phyloP scores from a whole-genome alignment of 2,113 vertebrate genomes.

The Archocentrus centrarchus region DNA sequence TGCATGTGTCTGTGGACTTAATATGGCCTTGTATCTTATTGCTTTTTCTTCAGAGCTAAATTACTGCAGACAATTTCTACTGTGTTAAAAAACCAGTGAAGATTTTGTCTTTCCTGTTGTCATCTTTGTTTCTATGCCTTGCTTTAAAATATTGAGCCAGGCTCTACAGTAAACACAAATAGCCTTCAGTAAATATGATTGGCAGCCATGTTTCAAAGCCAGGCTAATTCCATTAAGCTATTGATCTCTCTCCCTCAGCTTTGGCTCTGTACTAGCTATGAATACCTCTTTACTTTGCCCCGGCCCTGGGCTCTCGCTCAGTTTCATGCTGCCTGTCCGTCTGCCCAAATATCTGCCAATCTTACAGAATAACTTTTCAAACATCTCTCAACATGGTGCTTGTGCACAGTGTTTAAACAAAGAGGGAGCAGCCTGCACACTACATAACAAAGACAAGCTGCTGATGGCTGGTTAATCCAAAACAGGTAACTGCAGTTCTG shows the following conservation, averaged over 20 bases:
- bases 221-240: slow-evolving; percentile 85
- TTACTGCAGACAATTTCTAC: slow-evolving; percentile 53
- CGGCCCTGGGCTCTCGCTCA: slow-evolving; percentile 47
- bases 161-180: slow-evolving; percentile 68
- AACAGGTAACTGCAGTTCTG: slow-evolving; percentile 23
- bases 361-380: slow-evolving; percentile 62
- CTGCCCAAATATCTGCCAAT: slow-evolving; percentile 32
- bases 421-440: slow-evolving; percentile 46
- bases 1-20: slow-evolving; percentile 16
- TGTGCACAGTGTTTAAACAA: slow-evolving; percentile 57
- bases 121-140: slow-evolving; percentile 42
- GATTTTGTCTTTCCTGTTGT: slow-evolving; percentile 44
- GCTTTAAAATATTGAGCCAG: slow-evolving; percentile 77
- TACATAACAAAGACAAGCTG: slow-evolving; percentile 25
- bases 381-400: slow-evolving; percentile 51
- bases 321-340: slow-evolving; percentile 48
- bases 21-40: slow-evolving; percentile 44
- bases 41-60: slow-evolving; percentile 47
- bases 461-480: slow-evolving; percentile 38
- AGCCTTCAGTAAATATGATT: slow-evolving; percentile 83
- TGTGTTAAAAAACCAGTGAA: slow-evolving; percentile 60
- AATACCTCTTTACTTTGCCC: slow-evolving; percentile 71
- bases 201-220: slow-evolving; percentile 84
- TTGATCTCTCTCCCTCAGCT: slow-evolving; percentile 77
- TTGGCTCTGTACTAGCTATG: slow-evolving; percentile 62